Evolutionary conservation across 2,113 vertebrate genomes (phyloP), one percentile per base, ranked within the genome.

Genomic region (Tenebrosternarchus preto): DNA sequence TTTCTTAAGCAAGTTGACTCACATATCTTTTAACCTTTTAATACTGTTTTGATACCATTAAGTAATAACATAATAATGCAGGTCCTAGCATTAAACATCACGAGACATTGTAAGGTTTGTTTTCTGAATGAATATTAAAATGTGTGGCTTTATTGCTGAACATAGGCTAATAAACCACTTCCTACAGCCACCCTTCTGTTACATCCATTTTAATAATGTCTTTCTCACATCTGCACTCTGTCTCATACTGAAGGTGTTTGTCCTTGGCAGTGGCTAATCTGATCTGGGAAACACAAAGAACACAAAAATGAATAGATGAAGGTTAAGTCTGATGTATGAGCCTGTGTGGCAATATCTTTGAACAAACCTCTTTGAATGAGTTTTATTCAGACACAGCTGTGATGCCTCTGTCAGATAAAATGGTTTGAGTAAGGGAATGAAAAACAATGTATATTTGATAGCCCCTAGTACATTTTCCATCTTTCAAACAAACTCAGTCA

Each of bases 171-270:
- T 73, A 84, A 66, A 29, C 24, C 64, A 59, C 59, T 72, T 63
- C 11, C 63, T 27, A 57, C 27, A 64, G 24, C 25, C 55, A n/a
- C 4, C 55, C 25, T 31, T 31, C 50, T 75, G 73, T 72, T 69
- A 57, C 74, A 59, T 77, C 46, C 73, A 82, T 82, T 82, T 80
- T 77, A 84, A 80, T 84, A 78, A 76, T n/a, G 39, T 68, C 53
- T 72, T 29, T 39, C 57, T 66, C 31, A 76, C 22, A 19, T 71
- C 56, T 74, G 56, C 53, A 60, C n/a, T 55, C 64, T 69, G 60
- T 33, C 43, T 74, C 16, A 16, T 64, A 76, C 63, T 61, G 20
- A 69, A 27, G 43, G 59, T 68, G 56, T 80, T 80, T 80, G 31
- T 70, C 39, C 4, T 70, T 67, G 22, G 33, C 46, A 77, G 39